A percentile compares a stretch with the other conserved stretches of the same genome.
phyloP scores from a whole-genome alignment of 2,797 vertebrate species.

The Protonibea diacanthus region DNA sequence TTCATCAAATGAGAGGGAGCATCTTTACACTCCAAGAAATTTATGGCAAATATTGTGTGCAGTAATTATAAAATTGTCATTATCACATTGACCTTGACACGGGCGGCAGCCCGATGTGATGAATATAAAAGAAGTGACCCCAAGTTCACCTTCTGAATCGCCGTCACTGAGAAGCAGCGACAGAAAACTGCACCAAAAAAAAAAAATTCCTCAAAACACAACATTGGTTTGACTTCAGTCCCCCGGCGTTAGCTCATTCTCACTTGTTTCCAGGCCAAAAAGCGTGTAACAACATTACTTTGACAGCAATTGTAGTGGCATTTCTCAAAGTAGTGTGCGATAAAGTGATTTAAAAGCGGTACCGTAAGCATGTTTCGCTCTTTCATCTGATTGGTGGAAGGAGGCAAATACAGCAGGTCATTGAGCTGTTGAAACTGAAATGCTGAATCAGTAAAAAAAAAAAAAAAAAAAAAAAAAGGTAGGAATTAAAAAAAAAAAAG shows the following conservation, averaged over 20 bases:
- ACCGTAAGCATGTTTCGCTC: conserved; percentile 84
- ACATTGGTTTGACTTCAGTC: not conserved
- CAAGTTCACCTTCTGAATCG: conserved; percentile 34
- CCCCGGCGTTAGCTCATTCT: conserved; percentile 22
- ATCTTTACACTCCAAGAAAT: conserved; percentile 12
- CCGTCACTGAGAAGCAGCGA: not conserved
- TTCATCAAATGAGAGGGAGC: conserved; percentile 29
- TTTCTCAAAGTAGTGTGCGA: conserved; percentile 72
- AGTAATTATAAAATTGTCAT: conserved; percentile 21
- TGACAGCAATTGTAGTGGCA: conserved; percentile 85
- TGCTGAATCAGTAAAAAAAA: conserved; percentile 72
- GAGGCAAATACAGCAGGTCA: conserved; percentile 79
- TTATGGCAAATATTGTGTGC: conserved; percentile 33
- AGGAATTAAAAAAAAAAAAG: conserved; percentile 33
- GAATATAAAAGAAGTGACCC: conserved; percentile 29
- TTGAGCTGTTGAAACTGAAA: conserved; percentile 75
- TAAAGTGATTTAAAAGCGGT: conserved; percentile 86
- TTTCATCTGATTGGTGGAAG: conserved; percentile 73
- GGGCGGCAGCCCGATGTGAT: not conserved
- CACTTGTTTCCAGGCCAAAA: conserved; percentile 57
- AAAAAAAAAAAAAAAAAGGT: conserved; percentile 38
- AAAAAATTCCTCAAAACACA: conserved; percentile 6
- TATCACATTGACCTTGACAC: conserved; percentile 35
- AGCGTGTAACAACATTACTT: conserved; percentile 80
- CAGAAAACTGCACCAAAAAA: conserved; percentile 8